phyloP scores from a whole-genome alignment of 1,140 invertebrate genomes.

The Drosophila aff. region DNA sequence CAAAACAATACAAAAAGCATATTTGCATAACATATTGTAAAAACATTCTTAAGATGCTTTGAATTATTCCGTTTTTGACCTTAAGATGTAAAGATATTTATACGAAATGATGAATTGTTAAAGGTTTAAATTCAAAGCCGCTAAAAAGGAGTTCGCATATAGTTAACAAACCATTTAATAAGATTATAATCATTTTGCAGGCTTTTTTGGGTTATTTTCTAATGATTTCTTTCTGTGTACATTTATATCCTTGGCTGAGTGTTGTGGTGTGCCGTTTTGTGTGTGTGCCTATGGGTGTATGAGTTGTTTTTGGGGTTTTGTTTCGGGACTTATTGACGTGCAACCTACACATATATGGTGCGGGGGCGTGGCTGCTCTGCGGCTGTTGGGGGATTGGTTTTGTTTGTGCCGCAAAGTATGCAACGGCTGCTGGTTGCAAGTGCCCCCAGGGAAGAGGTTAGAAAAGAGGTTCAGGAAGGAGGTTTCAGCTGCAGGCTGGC shows the following conservation, averaged over 20 bases:
- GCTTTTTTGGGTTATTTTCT: neutral
- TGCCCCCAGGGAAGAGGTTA: conserved; percentile 12
- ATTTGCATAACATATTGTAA: neutral
- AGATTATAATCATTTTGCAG: neutral
- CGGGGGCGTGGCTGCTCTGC: conserved; percentile 34
- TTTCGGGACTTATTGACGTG: conserved; percentile 79
- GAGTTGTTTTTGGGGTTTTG: conserved; percentile 71
- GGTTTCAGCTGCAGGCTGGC: neutral
- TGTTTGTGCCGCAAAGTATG: conserved; percentile 59
- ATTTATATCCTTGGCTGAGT: conserved; percentile 9
- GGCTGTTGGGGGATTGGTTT: conserved; percentile 47
- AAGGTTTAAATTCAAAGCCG: neutral
- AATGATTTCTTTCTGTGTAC: conserved; percentile 15
- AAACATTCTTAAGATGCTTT: neutral
- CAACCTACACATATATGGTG: conserved; percentile 45
- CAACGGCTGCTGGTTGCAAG: conserved; percentile 54
- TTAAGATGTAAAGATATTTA: neutral
- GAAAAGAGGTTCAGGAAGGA: neutral
- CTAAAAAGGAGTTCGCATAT: neutral
- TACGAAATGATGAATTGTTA: neutral
- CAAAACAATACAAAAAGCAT: neutral
- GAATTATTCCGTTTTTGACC: fast-evolving
- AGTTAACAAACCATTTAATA: neutral
- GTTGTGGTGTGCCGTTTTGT: conserved; percentile 14
- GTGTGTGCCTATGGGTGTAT: conserved; percentile 40